phyloP scores from a whole-genome alignment of 2,113 vertebrate species.

The Campylorhamphus procurvoides region DNA sequence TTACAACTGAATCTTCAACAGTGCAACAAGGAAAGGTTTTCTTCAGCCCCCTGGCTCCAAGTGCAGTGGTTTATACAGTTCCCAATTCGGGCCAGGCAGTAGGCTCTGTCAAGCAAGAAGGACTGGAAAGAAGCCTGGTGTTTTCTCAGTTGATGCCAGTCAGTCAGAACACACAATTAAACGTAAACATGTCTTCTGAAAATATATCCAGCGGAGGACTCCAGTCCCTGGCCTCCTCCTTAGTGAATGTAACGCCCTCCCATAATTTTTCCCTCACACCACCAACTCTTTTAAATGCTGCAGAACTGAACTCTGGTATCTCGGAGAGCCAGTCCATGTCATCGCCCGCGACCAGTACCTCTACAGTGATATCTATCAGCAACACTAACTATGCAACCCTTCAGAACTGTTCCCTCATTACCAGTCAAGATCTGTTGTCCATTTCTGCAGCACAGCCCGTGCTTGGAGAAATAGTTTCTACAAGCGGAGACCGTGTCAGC shows the following conservation, averaged over 20 bases:
- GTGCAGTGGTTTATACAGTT: conserved; percentile 91
- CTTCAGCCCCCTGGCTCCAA: conserved; percentile 85
- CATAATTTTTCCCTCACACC: conserved; percentile 78
- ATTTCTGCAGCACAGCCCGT: conserved; percentile 71
- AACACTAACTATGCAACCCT: conserved; percentile 82
- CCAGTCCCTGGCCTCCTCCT: conserved; percentile 74
- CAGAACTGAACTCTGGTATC: conserved; percentile 78
- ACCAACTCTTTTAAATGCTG: conserved; percentile 76
- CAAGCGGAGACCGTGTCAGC: conserved; percentile 67
- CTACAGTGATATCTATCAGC: conserved; percentile 86
- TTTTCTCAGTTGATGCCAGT: conserved; percentile 91
- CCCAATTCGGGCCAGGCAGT: conserved; percentile 80
- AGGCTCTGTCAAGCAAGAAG: conserved; percentile 92
- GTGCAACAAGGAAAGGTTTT: conserved; percentile 83
- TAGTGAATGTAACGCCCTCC: conserved; percentile 77
- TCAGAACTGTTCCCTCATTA: conserved; percentile 81
- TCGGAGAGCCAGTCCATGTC: conserved; percentile 75
- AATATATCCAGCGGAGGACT: conserved; percentile 72
- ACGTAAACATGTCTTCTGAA: conserved; percentile 78
- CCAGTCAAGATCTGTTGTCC: conserved; percentile 80
- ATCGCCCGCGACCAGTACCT: conserved; percentile 76
- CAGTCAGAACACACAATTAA: conserved; percentile 86
- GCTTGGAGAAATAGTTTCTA: conserved; percentile 72
- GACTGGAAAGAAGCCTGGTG: conserved; percentile 83
- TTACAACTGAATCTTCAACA: conserved; percentile 78